Conservation (phyloP, 1,140 invertebrate species). For the Ceratosolen fusciceps region DNA sequence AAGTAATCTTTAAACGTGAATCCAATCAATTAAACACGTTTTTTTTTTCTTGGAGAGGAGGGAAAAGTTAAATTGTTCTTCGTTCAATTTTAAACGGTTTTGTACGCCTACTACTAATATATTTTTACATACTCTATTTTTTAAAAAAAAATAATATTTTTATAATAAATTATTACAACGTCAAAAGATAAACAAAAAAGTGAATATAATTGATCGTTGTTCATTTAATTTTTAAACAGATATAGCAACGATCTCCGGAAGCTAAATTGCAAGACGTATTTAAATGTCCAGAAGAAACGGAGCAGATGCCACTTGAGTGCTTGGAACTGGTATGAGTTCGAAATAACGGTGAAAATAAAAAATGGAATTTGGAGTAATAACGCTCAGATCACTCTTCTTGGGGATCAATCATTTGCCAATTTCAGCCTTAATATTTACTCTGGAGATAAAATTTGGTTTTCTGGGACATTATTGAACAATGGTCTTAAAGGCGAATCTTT, state of each 20-base stretch:
- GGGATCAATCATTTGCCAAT: slow-evolving; percentile 79
- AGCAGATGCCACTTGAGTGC: slow-evolving; percentile 79
- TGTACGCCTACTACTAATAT: no score
- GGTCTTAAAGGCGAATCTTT: slow-evolving; percentile 66
- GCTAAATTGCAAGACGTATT: slow-evolving; percentile 73
- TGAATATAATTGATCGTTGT: no score
- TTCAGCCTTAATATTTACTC: slow-evolving; percentile 77
- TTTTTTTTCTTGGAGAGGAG: no score
- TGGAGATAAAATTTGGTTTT: slow-evolving; percentile 82
- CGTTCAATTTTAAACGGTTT: no score
- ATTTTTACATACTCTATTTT: no score
- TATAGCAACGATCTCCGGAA: slow-evolving; percentile 65
- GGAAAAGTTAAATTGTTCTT: no score
- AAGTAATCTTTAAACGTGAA: no score
- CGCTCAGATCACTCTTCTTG: slow-evolving; percentile 75
- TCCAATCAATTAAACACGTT: no score
- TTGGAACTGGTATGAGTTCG: slow-evolving; percentile 81
- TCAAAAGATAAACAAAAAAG: no score
- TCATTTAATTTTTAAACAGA: slow-evolving; percentile 12
- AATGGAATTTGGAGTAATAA: slow-evolving; percentile 77
- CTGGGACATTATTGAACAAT: slow-evolving; percentile 74
- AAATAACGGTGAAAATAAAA: slow-evolving; percentile 79
- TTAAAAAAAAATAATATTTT: no score
- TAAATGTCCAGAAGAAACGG: slow-evolving; percentile 70
- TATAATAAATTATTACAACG: no score